These are phyloP conservation scores for Cotesia congregata DNA, from an alignment of 2,888 invertebrate genomes.

Conservation along the genomic window DNA sequence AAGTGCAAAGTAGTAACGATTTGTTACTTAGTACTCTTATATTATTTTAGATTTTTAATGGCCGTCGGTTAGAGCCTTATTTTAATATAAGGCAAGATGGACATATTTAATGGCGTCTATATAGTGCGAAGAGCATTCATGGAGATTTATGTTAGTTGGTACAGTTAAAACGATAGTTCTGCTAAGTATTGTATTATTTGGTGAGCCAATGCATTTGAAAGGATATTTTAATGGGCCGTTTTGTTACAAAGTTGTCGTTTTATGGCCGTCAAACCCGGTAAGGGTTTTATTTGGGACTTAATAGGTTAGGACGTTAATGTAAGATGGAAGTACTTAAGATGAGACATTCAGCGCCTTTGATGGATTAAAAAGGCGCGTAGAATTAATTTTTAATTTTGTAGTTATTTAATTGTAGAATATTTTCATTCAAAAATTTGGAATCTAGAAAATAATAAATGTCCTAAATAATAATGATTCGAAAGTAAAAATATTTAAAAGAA, in stretches of 20 bases:
- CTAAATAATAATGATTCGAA: too few relatives aligned
- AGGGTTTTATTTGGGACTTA: not conserved
- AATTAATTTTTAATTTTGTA: too few relatives aligned
- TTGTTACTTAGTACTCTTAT: constrained; percentile 53
- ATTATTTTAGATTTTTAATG: constrained; percentile 55
- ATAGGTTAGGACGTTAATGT: too few relatives aligned
- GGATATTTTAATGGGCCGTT: constrained; percentile 65
- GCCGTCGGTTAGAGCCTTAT: constrained; percentile 19
- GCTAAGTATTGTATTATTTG: not conserved
- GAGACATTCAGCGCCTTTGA: too few relatives aligned
- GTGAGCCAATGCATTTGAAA: constrained; percentile 27
- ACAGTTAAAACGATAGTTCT: too few relatives aligned
- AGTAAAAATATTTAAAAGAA: too few relatives aligned
- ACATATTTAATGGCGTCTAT: constrained; percentile 55
- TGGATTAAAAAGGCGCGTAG: too few relatives aligned
- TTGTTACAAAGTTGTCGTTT: constrained; percentile 64
- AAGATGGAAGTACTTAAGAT: too few relatives aligned
- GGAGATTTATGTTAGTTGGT: constrained; percentile 60
- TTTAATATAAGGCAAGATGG: not conserved
- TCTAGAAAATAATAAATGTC: too few relatives aligned
- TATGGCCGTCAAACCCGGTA: constrained; percentile 46
- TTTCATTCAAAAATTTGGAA: too few relatives aligned
- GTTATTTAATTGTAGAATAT: too few relatives aligned
- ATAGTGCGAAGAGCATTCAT: constrained; percentile 59
- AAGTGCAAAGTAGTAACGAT: constrained; percentile 1